Evolutionary conservation across 2,797 vertebrate species (phyloP).

Genomic region (Podargus strigoides): DNA sequence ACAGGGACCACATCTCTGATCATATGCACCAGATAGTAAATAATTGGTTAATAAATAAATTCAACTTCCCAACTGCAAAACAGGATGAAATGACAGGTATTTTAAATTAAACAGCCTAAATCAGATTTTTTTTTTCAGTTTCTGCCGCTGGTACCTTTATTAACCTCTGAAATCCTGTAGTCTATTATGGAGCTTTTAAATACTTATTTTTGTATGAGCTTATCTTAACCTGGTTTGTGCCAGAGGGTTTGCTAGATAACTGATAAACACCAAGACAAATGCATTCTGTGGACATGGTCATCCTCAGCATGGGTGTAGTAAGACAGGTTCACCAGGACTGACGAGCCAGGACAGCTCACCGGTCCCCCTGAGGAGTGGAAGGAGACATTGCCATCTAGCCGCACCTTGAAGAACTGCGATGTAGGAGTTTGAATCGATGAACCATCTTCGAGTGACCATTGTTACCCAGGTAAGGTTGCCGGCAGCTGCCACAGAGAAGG

Average conservation of each 20-base stretch:
- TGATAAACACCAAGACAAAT: not conserved
- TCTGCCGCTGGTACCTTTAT: not conserved
- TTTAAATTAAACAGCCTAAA: not conserved
- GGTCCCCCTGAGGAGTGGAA: not conserved
- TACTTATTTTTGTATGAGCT: not conserved
- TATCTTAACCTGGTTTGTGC: not conserved
- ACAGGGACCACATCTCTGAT: not conserved
- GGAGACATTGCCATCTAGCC: conserved; percentile 48
- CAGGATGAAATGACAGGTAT: not conserved
- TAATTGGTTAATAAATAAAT: not conserved
- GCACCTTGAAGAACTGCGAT: not conserved
- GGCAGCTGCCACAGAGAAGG: not conserved
- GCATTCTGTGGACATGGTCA: not conserved
- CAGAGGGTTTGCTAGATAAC: not conserved
- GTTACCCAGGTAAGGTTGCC: not conserved
- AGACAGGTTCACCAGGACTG: not conserved
- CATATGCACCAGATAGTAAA: not conserved
- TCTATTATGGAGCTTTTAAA: not conserved
- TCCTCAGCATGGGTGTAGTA: accelerated
- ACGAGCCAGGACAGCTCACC: not conserved
- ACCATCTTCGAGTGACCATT: not conserved
- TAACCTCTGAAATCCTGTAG: not conserved
- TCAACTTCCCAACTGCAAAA: not conserved
- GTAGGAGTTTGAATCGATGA: not conserved
- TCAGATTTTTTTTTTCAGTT: not conserved